Percentiles rank a stretch among this genome's conserved stretches.
Conservation (phyloP, 2,888 invertebrate species). For the Hetaerina titia region DNA sequence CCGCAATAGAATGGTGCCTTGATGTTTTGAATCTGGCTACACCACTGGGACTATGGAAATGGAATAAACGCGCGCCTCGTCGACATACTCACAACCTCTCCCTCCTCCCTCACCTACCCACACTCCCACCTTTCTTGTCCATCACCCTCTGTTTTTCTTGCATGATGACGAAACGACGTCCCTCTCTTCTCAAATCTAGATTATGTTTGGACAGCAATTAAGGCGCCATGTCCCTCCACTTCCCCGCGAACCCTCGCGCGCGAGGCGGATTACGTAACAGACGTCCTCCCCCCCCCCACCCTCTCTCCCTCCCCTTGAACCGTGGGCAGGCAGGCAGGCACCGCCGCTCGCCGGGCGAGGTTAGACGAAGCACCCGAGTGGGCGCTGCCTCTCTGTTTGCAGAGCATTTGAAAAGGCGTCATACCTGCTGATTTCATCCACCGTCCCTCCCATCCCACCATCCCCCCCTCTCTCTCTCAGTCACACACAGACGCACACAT, state of each 20-base stretch:
- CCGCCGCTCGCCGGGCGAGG: not conserved
- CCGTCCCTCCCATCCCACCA: not conserved
- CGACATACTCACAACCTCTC: not conserved
- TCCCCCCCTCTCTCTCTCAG: not conserved
- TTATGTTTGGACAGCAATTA: constrained; percentile 66
- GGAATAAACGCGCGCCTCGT: not conserved
- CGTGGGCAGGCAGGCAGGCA: not conserved
- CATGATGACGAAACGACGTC: constrained; percentile 44
- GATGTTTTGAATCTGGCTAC: too few relatives aligned
- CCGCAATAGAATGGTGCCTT: too few relatives aligned
- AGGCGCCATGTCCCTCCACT: constrained; percentile 35
- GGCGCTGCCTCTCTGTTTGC: constrained; percentile 35
- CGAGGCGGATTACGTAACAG: constrained; percentile 4
- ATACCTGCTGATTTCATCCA: constrained; percentile 45
- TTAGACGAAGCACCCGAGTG: not conserved
- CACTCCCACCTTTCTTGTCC: not conserved
- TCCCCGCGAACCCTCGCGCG: not conserved
- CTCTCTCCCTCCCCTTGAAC: not conserved
- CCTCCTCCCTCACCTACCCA: not conserved
- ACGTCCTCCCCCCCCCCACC: not conserved
- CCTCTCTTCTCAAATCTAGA: constrained; percentile 29
- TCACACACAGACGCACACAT: not conserved
- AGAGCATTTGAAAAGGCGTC: constrained; percentile 64
- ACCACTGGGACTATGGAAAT: not conserved
- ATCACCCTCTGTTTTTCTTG: constrained; percentile 10